Evolutionary conservation across 2,888 invertebrate species (phyloP).

Genomic region (Latrodectus elegans): DNA sequence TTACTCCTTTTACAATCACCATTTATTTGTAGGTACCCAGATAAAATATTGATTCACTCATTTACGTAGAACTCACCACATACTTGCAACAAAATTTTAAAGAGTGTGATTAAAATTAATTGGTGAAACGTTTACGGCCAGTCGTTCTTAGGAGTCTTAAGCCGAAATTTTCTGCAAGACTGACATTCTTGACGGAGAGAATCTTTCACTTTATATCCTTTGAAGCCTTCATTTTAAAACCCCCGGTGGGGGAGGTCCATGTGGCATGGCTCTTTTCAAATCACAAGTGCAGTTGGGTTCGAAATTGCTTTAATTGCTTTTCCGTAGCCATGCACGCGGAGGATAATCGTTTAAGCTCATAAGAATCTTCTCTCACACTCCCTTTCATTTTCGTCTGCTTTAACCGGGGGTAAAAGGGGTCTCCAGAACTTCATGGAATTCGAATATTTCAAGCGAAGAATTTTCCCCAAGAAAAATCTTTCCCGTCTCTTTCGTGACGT

Average conservation of each 20-base stretch:
- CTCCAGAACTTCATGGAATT: background rate
- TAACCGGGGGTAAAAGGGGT: background rate
- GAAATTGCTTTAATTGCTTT: slow-evolving; percentile 49
- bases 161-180: background rate
- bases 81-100: no score
- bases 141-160: no score
- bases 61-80: no score
- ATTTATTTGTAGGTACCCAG: no score
- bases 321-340: slow-evolving; percentile 39
- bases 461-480: background rate
- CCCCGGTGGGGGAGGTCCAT: background rate
- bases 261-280: background rate
- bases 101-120: no score
- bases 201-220: background rate
- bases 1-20: no score
- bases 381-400: background rate
- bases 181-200: slow-evolving; percentile 1
- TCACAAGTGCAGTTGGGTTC: background rate
- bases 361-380: slow-evolving; percentile 5
- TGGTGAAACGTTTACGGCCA: no score
- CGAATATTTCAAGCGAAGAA: background rate
- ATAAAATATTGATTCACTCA: no score
- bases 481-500: background rate
- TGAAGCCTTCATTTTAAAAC: background rate
- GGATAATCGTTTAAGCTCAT: slow-evolving; percentile 51